A percentile compares a stretch with the other conserved stretches of the same genome.
Evolutionary conservation across 1,140 invertebrate genomes (phyloP).

Genomic region (Cherax destructor): DNA sequence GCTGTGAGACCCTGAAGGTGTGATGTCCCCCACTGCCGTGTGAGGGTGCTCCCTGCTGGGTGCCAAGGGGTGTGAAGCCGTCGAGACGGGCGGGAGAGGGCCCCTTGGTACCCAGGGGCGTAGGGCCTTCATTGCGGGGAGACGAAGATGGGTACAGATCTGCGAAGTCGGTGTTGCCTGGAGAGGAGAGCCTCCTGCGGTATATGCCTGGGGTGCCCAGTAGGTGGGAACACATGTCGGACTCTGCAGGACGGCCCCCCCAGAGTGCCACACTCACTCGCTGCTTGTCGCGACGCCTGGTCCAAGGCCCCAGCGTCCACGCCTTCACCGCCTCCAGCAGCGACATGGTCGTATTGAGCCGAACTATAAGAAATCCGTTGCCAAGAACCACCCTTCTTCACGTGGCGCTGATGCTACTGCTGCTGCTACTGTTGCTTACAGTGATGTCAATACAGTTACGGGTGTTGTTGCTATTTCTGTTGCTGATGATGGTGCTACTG

Average conservation of each 20-base stretch:
- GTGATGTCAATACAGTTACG: too few relatives aligned
- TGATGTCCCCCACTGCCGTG: not conserved
- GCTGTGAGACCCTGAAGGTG: not conserved
- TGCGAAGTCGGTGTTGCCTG: not conserved
- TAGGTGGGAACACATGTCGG: constrained; percentile 48
- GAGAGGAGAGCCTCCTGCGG: constrained; percentile 42
- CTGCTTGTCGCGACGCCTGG: constrained; percentile 41
- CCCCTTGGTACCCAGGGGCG: not conserved
- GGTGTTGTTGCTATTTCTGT: too few relatives aligned
- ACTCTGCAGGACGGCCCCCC: constrained; percentile 17
- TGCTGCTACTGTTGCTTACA: too few relatives aligned
- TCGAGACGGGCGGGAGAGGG: not conserved
- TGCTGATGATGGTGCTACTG: too few relatives aligned
- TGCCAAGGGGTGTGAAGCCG: not conserved
- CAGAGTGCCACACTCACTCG: constrained; percentile 50
- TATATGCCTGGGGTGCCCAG: constrained; percentile 55
- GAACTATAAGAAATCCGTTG: not conserved
- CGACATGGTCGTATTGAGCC: constrained; percentile 12
- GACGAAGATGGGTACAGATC: not conserved
- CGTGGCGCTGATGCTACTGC: too few relatives aligned
- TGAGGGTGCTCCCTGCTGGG: not conserved
- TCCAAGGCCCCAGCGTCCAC: constrained; percentile 51
- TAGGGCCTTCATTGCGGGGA: not conserved
- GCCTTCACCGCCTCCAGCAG: constrained; percentile 47
- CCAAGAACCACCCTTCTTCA: too few relatives aligned